phyloP scores from a whole-genome alignment of 2,888 invertebrate genomes.

The Chaitophorus viminalis region DNA sequence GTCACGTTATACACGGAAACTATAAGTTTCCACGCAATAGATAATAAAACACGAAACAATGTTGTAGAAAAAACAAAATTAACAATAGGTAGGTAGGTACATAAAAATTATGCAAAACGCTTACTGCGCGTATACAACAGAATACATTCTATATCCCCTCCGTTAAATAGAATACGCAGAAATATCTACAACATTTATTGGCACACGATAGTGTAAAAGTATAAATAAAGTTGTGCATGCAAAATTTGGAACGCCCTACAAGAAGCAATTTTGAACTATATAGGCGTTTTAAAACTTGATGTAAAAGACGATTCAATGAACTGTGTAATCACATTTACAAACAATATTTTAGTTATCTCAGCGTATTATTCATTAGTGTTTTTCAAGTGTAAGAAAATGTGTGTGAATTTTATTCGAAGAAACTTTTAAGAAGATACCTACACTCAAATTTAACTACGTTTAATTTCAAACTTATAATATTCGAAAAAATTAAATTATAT shows the following conservation, averaged over 20 bases:
- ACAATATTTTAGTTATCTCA: neutral
- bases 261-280: neutral
- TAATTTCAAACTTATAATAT: neutral
- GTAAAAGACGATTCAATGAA: constrained; percentile 2
- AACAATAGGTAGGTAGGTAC: neutral
- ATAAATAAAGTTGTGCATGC: too few relatives aligned
- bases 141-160: too few relatives aligned
- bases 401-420: neutral
- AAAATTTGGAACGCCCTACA: too few relatives aligned
- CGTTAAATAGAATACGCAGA: too few relatives aligned
- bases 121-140: too few relatives aligned
- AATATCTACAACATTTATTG: too few relatives aligned
- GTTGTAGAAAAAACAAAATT: neutral
- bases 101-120: neutral
- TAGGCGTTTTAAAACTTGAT: neutral
- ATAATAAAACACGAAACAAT: neutral
- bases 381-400: neutral
- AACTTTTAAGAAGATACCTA: constrained; percentile 2
- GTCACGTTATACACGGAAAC: constrained; percentile 37
- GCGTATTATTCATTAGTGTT: neutral
- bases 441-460: too few relatives aligned
- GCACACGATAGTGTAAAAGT: too few relatives aligned
- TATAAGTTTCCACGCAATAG: constrained; percentile 17
- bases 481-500: neutral
- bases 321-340: neutral